A percentile compares a stretch with the other conserved stretches of the same genome.
phyloP scores from a whole-genome alignment of 2,888 invertebrate species.

The Latheticus oryzae region DNA sequence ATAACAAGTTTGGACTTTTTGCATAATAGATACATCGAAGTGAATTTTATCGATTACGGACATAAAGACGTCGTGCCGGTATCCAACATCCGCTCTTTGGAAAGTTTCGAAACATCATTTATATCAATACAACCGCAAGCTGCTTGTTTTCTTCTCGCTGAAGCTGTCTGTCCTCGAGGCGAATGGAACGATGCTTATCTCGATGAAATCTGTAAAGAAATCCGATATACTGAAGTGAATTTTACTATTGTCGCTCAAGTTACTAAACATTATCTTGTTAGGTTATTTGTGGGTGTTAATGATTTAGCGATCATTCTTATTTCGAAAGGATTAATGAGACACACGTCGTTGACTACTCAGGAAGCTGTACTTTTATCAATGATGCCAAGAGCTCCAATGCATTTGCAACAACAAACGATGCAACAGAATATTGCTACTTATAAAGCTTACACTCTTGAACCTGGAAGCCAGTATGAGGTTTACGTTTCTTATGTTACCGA shows the following conservation, averaged over 20 bases:
- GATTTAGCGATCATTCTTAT: slow-evolving; percentile 68
- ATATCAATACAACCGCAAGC: slow-evolving; percentile 70
- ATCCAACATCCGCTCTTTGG: slow-evolving; percentile 71
- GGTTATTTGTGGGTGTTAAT: slow-evolving; percentile 66
- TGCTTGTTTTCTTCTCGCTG: slow-evolving; percentile 71
- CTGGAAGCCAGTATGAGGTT: slow-evolving; percentile 74
- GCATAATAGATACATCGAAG: slow-evolving; percentile 70
- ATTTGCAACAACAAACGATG: slow-evolving; percentile 41
- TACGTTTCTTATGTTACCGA: slow-evolving; percentile 83
- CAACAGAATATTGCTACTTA: slow-evolving; percentile 68
- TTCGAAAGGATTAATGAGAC: slow-evolving; percentile 66
- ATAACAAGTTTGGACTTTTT: slow-evolving; percentile 68
- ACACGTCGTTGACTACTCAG: slow-evolving; percentile 67
- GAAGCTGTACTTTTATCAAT: slow-evolving; percentile 60
- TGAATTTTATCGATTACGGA: slow-evolving; percentile 78
- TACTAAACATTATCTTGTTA: slow-evolving; percentile 62
- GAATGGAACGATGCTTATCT: slow-evolving; percentile 67
- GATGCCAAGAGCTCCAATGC: slow-evolving; percentile 42
- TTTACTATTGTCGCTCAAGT: slow-evolving; percentile 45
- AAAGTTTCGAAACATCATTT: slow-evolving; percentile 66
- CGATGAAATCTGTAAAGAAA: slow-evolving; percentile 61
- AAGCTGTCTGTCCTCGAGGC: slow-evolving; percentile 65
- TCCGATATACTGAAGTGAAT: slow-evolving; percentile 64
- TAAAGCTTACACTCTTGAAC: slow-evolving; percentile 68
- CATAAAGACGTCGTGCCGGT: slow-evolving; percentile 72